These are phyloP conservation scores for Nomada flava DNA, from an alignment of 2,888 invertebrate genomes.

Conservation along the genomic window DNA sequence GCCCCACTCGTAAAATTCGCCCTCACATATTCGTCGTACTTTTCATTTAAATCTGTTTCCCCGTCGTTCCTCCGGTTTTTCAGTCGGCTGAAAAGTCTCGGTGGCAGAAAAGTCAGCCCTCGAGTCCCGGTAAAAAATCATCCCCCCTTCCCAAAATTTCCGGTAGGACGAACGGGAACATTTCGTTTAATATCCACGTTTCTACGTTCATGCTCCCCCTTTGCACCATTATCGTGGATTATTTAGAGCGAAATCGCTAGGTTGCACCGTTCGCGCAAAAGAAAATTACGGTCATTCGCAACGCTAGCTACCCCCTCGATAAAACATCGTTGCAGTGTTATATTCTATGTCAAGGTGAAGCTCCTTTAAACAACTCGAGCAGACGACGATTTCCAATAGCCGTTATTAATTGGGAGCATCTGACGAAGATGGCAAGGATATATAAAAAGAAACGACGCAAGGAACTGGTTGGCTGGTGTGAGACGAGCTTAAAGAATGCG, in stretches of 20 bases:
- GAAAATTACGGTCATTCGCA: constrained; percentile 31
- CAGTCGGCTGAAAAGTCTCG: not conserved
- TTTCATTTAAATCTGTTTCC: not conserved
- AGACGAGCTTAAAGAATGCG: constrained; percentile 50
- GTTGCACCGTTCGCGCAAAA: constrained; percentile 22
- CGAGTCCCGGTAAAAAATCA: too few species aligned
- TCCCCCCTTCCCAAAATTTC: too few species aligned
- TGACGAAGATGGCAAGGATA: not conserved
- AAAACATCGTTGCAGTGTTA: constrained; percentile 1
- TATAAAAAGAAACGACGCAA: not conserved
- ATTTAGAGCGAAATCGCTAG: constrained; percentile 28
- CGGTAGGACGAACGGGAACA: too few species aligned
- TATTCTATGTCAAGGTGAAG: constrained; percentile 35
- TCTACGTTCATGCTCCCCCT: not conserved
- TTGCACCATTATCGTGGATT: constrained; percentile 33
- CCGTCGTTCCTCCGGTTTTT: not conserved
- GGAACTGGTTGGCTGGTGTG: not conserved
- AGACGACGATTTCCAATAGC: constrained; percentile 23
- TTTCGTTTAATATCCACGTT: not conserved
- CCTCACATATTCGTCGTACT: not conserved
- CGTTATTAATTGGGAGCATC: constrained; percentile 11
- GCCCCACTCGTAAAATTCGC: not conserved
- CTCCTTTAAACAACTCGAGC: constrained; percentile 33
- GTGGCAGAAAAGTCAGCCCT: not conserved
- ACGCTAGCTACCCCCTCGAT: constrained; percentile 19